Evolutionary conservation across 1,140 invertebrate species (phyloP).

Genomic region (Ctenoplectra terminalis): DNA sequence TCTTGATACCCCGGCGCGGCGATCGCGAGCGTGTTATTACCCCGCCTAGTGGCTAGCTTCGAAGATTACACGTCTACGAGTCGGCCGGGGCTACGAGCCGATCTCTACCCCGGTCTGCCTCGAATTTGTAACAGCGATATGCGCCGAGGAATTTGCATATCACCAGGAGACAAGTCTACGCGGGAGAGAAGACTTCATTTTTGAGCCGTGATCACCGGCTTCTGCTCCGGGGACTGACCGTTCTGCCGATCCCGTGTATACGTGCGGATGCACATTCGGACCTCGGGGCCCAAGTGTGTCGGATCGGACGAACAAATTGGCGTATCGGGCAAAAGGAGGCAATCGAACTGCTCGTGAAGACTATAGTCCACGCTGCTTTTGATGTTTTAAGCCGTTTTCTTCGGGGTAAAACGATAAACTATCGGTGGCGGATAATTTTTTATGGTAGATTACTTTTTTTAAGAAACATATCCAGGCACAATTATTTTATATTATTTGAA

Average conservation of each 20-base stretch:
- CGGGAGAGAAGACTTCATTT: slow-evolving; percentile 48
- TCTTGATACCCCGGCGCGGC: slow-evolving; percentile 66
- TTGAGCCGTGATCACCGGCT: background rate
- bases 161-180: slow-evolving; percentile 47
- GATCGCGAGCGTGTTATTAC: slow-evolving; percentile 80
- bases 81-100: background rate
- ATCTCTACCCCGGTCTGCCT: slow-evolving; percentile 2
- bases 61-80: slow-evolving; percentile 81
- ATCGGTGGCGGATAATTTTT: too few relatives aligned
- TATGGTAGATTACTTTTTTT: too few relatives aligned
- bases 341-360: background rate
- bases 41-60: slow-evolving; percentile 81
- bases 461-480: too few relatives aligned
- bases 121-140: slow-evolving; percentile 52
- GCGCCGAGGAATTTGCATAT: slow-evolving; percentile 42
- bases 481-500: too few relatives aligned
- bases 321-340: slow-evolving; percentile 1
- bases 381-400: background rate
- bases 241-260: background rate
- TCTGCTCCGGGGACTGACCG: background rate
- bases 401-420: background rate
- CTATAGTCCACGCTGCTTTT: background rate
- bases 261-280: background rate
- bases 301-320: background rate
- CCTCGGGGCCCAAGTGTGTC: background rate